Evolutionary conservation across 2,113 vertebrate genomes (phyloP), one percentile per base, ranked within the genome.

Genomic region (Paradoxurus hermaphroditus): DNA sequence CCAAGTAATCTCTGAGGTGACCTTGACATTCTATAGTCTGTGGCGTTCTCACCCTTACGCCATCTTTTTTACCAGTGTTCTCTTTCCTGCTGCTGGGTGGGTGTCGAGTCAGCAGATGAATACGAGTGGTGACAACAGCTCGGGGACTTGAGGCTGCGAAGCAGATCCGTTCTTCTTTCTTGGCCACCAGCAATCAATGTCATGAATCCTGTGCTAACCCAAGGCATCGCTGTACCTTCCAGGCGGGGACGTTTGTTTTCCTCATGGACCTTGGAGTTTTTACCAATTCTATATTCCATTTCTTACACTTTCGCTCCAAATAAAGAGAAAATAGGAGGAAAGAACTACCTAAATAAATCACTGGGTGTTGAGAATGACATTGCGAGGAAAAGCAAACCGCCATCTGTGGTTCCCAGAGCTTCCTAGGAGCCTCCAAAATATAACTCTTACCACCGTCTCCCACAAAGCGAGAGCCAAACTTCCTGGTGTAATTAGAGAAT

Each of bases 221-320:
- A 19, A 18, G 39, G 46, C 29, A 49, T 56, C 9, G 1, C 49
- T 18, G 0, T 12, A 21, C 62, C 27, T 29, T 9, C 15, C 63
- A 36, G 62, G 23, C 18, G 0, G 21, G 6, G 39, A 51, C 1
- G 21, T 39, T 62, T 36, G 9, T 29, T 68, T 82, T 68, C 62
- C 25, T n/a, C 59, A 25, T 53, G 75, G n/a, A 46, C 9, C 70
- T 29, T 23, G 31, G 16, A 39, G 59, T 7, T 89, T 83, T 95
- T 39, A 56, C 44, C 41, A 39, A 41, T 6, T 41, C 83, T 39
- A 3, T 63, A 49, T 14, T 75, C 46, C 62, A 72, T 86, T 49
- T 78, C 88, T 95, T 59, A 78, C 23, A 56, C 36, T 89, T 96
- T 39, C 67, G 19, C 81, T 86, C 79, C 65, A 96, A 92, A 90